Base-by-base conservation (phyloP, 2,888 invertebrate genomes). In the Phyllotreta cruciferae region DNA sequence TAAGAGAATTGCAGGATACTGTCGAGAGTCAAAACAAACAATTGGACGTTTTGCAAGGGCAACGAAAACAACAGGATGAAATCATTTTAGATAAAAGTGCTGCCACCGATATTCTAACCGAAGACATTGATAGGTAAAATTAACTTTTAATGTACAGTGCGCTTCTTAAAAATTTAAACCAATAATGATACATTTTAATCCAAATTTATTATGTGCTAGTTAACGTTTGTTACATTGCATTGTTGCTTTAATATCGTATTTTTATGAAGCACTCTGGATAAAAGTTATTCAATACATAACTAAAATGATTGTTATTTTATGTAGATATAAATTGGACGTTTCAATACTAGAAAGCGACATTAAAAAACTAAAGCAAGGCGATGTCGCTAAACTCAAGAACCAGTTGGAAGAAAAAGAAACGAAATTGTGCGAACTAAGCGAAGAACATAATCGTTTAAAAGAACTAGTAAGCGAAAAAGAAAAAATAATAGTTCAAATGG, bases 401-500 rank as follows among this genome's bases (percentile, higher is more conserved):
- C 56, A 67, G 11, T 45, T 67, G 5, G 60, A 63, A 55, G 62
- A 65, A 39, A 57, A 55, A 7, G 62, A 63, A 13, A n/a, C 14
- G 3, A 70, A 64, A 62, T 75, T 79, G 34, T 76, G 82, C 11
- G 81, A 81, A 35, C 76, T 81, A 37, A 82, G 83, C 56, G 83
- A 83, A 62, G 87, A 90, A 75, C 79, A 88, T 1, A 80, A 82
- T 13, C 82, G 82, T 62, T 77, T 88, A 39, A 85, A 87, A 71
- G 84, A 85, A 9, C 83, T 84, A 37, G 71, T 90, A 0, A 84
- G 82, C 63, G 85, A 87, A 50, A 87, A 86, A 71, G 87, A 89
- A 41, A 82, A 82, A 64, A 80, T 85, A 0, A 84, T 85, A 0
- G 84, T 84, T 60, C 86, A 88, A 10, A 88, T 89, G 73, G 86